Conservation (phyloP, 2,113 vertebrate genomes). For the Sinocyclocheilus rhinocerous region DNA sequence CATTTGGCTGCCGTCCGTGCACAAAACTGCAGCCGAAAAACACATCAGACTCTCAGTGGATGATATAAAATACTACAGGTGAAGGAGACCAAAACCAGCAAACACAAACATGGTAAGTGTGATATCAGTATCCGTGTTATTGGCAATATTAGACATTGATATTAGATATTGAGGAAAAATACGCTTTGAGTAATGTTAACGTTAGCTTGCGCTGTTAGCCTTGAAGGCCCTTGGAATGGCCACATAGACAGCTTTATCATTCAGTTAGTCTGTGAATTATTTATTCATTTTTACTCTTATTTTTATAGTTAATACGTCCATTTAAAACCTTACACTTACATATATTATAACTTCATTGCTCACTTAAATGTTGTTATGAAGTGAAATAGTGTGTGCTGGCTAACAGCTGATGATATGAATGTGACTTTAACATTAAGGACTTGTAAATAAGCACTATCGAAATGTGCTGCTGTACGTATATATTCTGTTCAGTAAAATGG, state of each 20-base stretch:
- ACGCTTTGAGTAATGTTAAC: neutral
- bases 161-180: neutral
- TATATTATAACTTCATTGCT: neutral
- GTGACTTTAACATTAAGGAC: neutral
- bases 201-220: constrained; percentile 23
- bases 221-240: constrained; percentile 8
- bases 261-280: neutral
- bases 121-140: neutral
- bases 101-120: constrained; percentile 72
- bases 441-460: neutral
- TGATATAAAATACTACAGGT: constrained; percentile 44
- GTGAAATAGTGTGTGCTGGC: neutral
- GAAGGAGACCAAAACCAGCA: constrained; percentile 54
- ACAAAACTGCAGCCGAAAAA: constrained; percentile 41
- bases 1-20: constrained; percentile 57
- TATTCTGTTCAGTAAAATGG: neutral
- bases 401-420: constrained; percentile 20
- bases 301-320: neutral
- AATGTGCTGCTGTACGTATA: neutral
- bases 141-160: neutral
- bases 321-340: neutral
- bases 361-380: neutral
- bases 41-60: constrained; percentile 17
- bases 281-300: neutral
- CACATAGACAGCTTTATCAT: constrained; percentile 31